Base-by-base conservation (phyloP, 64 coral and sea anemone species). In the Porites australiensis region DNA sequence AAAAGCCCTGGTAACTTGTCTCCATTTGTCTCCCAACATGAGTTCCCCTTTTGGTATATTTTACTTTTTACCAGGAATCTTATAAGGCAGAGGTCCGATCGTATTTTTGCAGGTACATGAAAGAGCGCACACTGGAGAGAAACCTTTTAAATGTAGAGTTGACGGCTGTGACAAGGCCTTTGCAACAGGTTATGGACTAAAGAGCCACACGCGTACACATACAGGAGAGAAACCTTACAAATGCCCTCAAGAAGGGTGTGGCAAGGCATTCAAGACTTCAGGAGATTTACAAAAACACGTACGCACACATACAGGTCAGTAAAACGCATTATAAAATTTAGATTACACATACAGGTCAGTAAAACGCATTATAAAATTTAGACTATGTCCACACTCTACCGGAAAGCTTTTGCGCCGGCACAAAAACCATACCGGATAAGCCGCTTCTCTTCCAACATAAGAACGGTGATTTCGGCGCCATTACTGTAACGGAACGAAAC, bases 221-320 rank as follows among this genome's bases (percentile, higher is more conserved):
- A 98, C 96, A 0, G 96, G 96, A 11, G 96, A 98, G 23, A 98
- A 98, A 43, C 96, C 96, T 14, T 98, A 98, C 83, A 95, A 92
- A 75, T 98, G 96, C 71, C 82, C 79, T 0, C 58, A 90, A 23
- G 90, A 88, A 0, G 93, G 75, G 2, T 94, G 96, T 27, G 74
- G 66, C 6, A 98, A 98, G 88, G 96, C 93, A 44, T 98, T 98
- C 81, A 98, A 98, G 70, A 98, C 96, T 44, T 98, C 96, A 3
- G 96, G 96, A 64, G 96, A 98, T 68, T 58, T 98, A 61, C 96
- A 98, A 73, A 98, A 98, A 90, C 96, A 98, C 74, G 95, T 98
- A 23, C 77, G 96, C 27, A 98, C 96, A 6, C 96, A 98, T 44
- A 98, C 96, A 79, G 96, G 96, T 98, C 70, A 85, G 83, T 87